Conservation (phyloP, 2,888 invertebrate species). For the Magallana nippona region DNA sequence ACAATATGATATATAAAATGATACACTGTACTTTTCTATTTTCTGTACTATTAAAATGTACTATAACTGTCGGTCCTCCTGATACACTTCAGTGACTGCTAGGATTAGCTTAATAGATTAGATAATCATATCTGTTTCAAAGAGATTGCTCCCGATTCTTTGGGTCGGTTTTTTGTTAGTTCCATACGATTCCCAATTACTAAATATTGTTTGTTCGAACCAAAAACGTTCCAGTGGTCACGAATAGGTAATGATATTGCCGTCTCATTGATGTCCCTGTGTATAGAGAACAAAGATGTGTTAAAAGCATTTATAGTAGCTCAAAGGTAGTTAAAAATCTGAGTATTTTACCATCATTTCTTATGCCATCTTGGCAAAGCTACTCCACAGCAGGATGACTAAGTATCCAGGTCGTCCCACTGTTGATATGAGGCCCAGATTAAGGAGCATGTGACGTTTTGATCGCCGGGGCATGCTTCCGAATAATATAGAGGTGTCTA, state of each 20-base stretch:
- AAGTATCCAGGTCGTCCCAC: constrained; percentile 49
- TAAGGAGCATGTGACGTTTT: constrained; percentile 48
- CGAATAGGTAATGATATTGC: not conserved
- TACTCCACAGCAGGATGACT: constrained; percentile 55
- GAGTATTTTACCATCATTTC: not conserved
- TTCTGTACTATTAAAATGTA: too few relatives aligned
- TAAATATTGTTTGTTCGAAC: not conserved
- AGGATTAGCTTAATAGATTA: too few relatives aligned
- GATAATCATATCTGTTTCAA: not conserved
- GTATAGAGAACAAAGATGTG: not conserved
- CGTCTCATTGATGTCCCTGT: not conserved
- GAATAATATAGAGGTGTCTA: constrained; percentile 54
- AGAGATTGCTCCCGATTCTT: not conserved
- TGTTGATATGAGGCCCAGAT: constrained; percentile 53
- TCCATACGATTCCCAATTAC: not conserved
- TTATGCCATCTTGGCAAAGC: constrained; percentile 48
- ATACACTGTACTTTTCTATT: too few relatives aligned
- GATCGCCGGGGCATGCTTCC: constrained; percentile 49
- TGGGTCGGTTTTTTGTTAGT: not conserved
- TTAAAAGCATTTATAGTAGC: not conserved
- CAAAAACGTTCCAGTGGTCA: not conserved
- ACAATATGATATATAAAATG: too few relatives aligned
- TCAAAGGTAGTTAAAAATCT: not conserved
- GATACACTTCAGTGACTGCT: too few relatives aligned
- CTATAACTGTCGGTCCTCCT: too few relatives aligned